Evolutionary conservation across 2,888 invertebrate genomes (phyloP).

Genomic region (Pristionchus japonicus): DNA sequence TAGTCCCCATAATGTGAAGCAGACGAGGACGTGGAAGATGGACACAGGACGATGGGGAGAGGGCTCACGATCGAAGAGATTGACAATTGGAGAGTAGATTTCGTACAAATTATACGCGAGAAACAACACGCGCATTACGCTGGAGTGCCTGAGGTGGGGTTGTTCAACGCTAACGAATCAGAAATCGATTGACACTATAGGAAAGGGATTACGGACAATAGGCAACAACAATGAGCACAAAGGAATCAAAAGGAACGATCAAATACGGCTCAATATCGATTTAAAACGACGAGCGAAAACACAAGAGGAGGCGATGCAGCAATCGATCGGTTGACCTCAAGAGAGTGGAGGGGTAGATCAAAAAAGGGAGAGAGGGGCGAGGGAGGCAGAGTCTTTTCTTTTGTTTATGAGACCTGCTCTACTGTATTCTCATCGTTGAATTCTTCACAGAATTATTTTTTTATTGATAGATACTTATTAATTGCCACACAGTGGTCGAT

Average conservation of each 20-base stretch:
- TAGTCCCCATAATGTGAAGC: background rate
- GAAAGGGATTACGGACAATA: too few species aligned
- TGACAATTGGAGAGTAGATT: background rate
- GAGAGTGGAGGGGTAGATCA: slow-evolving; percentile 6
- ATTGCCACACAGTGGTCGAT: background rate
- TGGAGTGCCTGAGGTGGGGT: too few species aligned
- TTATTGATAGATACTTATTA: background rate
- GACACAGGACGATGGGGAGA: background rate
- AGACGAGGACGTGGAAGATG: background rate
- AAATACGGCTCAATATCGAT: too few species aligned
- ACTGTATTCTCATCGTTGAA: too few species aligned
- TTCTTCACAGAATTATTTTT: background rate
- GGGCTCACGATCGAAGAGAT: background rate
- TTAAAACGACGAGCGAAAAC: background rate
- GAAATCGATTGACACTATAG: too few species aligned
- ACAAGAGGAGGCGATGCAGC: background rate
- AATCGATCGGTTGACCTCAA: background rate
- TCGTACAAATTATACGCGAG: background rate
- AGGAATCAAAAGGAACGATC: background rate
- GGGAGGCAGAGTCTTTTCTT: too few species aligned
- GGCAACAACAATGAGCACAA: background rate
- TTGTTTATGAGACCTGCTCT: too few species aligned
- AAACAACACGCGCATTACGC: background rate
- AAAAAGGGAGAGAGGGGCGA: too few species aligned
- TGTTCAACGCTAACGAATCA: too few species aligned